Evolutionary conservation across 1,140 invertebrate genomes (phyloP).

Genomic region (Eulimnadia texana): DNA sequence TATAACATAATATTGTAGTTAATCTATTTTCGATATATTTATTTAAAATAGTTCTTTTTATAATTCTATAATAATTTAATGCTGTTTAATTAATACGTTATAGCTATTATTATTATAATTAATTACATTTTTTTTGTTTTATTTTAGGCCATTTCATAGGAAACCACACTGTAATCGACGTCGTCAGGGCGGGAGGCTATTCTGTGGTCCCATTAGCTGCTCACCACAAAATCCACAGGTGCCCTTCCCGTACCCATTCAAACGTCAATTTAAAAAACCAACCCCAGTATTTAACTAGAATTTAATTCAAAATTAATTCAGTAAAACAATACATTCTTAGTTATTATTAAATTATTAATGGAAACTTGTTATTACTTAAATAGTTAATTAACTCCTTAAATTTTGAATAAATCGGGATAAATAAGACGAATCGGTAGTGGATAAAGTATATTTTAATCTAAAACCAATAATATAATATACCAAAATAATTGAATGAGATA

Average conservation of each 20-base stretch:
- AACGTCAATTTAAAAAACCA: not conserved
- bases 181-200: not conserved
- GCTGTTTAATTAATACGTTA: not conserved
- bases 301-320: not conserved
- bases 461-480: too few species aligned
- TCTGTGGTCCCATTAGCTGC: not conserved
- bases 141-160: conserved; percentile 38
- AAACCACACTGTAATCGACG: conserved; percentile 30
- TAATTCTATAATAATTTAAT: not conserved
- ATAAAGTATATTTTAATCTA: too few species aligned
- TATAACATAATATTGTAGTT: not conserved
- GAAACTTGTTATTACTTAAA: too few species aligned
- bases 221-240: conserved; percentile 7
- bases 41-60: conserved; percentile 14
- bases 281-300: not conserved
- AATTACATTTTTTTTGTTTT: too few species aligned
- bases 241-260: not conserved
- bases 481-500: too few species aligned
- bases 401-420: too few species aligned
- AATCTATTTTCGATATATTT: conserved; percentile 6
- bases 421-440: too few species aligned
- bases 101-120: too few species aligned
- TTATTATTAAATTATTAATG: too few species aligned
- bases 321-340: too few species aligned
- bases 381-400: too few species aligned